phyloP scores from a whole-genome alignment of 2,113 vertebrate genomes.

The Hemicordylus capensis region DNA sequence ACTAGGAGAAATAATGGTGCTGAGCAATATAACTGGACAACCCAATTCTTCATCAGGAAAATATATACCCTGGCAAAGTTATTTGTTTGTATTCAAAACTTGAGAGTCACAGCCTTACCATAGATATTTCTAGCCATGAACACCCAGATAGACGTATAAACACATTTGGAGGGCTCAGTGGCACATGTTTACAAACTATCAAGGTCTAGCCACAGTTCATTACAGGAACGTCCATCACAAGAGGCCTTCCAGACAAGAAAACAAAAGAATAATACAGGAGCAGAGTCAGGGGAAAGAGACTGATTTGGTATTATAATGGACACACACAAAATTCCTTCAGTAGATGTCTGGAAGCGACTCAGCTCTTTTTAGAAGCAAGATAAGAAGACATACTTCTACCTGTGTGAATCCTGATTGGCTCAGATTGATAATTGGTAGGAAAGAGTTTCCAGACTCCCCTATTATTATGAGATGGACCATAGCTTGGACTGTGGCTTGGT shows the following conservation, averaged over 20 bases:
- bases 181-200: neutral
- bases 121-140: neutral
- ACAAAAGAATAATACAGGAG: neutral
- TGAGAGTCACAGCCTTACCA: neutral
- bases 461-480: neutral
- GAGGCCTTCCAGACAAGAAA: neutral
- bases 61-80: too few relatives aligned
- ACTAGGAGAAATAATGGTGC: too few relatives aligned
- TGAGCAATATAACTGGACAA: too few relatives aligned
- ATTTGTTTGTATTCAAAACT: neutral
- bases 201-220: neutral
- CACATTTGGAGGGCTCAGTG: neutral
- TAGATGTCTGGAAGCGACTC: neutral
- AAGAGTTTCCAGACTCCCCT: too few relatives aligned
- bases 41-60: too few relatives aligned
- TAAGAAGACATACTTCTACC: neutral
- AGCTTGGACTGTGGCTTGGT: too few relatives aligned
- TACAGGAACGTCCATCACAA: neutral
- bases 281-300: too few relatives aligned
- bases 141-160: neutral
- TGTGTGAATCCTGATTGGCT: neutral
- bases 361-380: neutral
- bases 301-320: neutral
- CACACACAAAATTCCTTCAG: neutral
- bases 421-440: neutral